Evolutionary conservation across 2,888 invertebrate genomes (phyloP), one percentile per base, ranked within the genome.

Genomic region (Micropterix aruncella): DNA sequence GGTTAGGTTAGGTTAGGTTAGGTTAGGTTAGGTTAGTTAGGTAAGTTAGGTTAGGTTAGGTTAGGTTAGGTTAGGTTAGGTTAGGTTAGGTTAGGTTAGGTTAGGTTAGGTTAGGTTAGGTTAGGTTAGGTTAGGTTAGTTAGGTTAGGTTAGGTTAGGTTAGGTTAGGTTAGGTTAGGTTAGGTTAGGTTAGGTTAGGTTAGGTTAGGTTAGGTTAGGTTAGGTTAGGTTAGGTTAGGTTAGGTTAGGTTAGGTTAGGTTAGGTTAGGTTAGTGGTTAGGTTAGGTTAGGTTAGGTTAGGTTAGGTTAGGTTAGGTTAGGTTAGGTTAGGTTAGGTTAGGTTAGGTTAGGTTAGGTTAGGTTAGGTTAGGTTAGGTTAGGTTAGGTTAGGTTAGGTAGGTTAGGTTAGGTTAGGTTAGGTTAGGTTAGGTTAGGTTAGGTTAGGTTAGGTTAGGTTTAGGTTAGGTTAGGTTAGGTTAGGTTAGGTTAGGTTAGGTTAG

Each of bases 241-340:
- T 7, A 27, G 27, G 27, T 5, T 40, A 40, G 40, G 40, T 43
- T 43, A 42, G 42, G 42, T 42, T 42, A 42, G 42, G 42, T 42
- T 42, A 42, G 36, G 27, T 36, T 42, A 42, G 36, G 27, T 36
- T 42, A 42, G 27, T 7, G 51, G 50, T 50, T 47, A 49, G 50
- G 50, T 52, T 50, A 50, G 50, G 50, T 27, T 27, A 27, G 43
- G 37, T 43, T 37, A 38, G 44, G 46, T 46, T 46, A 46, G 46
- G 46, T 50, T 50, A 47, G 48, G 50, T 51, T 51, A 51, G 50
- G 50, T 50, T 50, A 50, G 51, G 51, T 52, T 52, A 51, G 52
- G 52, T 52, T 52, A 51, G 51, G 52, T 52, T 51, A 51, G 52
- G 52, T 52, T 52, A 51, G 46, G 47, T 47, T 49, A 47, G 42